Evolutionary conservation across 2,113 vertebrate genomes (phyloP).

Genomic region (Tenebrosternarchus preto): DNA sequence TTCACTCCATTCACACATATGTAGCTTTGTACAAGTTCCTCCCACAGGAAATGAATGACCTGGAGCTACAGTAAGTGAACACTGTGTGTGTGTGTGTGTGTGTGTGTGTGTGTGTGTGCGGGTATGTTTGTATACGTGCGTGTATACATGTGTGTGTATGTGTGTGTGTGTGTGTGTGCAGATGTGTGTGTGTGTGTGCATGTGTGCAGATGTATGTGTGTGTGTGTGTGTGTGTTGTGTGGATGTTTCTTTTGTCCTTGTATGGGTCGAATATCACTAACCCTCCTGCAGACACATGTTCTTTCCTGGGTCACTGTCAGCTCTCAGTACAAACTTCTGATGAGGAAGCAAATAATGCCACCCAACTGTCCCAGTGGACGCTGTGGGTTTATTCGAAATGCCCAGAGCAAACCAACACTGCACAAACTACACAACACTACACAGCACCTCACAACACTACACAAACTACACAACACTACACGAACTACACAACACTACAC

Average conservation of each 20-base stretch:
- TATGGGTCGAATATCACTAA: conserved; percentile 28
- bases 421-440: background rate
- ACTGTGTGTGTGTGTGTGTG: background rate
- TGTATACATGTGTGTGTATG: background rate
- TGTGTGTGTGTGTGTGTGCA: background rate
- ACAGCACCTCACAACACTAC: background rate
- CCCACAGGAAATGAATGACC: conserved; percentile 87
- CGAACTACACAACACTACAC: too few relatives aligned
- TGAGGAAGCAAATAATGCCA: conserved; percentile 22
- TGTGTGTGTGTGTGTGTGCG: conserved; percentile 2
- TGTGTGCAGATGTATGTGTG: background rate
- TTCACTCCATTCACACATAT: conserved; percentile 87
- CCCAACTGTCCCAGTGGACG: conserved; percentile 16
- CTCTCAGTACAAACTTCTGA: conserved; percentile 15
- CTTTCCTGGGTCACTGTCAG: background rate
- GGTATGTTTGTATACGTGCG: background rate
- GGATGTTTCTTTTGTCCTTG: conserved; percentile 11
- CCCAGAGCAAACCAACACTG: background rate
- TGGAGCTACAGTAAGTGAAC: conserved; percentile 86
- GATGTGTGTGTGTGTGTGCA: background rate
- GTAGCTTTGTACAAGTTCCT: conserved; percentile 91
- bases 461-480: background rate
- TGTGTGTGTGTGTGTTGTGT: background rate
- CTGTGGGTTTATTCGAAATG: background rate
- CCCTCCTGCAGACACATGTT: conserved; percentile 39